Evolutionary conservation across 2,113 vertebrate genomes (phyloP).

Genomic region (Bos javanicus): DNA sequence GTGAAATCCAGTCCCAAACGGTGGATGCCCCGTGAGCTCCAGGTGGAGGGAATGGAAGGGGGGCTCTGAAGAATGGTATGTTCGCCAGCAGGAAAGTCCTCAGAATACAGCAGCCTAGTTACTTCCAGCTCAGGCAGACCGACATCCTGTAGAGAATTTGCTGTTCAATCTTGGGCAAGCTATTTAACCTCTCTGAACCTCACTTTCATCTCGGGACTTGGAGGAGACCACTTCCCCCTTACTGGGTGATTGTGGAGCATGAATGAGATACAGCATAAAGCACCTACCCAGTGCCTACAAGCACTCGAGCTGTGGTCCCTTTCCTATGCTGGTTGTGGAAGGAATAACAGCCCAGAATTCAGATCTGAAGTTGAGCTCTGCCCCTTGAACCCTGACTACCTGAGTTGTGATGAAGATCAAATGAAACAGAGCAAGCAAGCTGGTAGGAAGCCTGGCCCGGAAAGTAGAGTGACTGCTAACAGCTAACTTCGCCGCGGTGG

Average conservation of each 20-base stretch:
- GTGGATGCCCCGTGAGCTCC: too few species aligned
- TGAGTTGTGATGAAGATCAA: neutral
- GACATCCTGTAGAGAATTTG: neutral
- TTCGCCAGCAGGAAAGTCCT: neutral
- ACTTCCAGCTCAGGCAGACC: neutral
- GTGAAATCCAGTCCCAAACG: neutral
- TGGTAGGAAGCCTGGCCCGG: neutral
- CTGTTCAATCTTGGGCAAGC: neutral
- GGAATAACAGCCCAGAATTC: neutral
- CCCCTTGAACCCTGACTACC: neutral
- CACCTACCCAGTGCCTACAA: neutral
- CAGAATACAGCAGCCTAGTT: neutral
- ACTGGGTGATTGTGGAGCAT: neutral
- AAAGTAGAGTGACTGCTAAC: neutral
- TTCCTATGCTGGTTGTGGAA: neutral
- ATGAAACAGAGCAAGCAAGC: neutral
- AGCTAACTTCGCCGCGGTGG: accelerated
- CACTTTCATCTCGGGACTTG: neutral
- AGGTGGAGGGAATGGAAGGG: neutral
- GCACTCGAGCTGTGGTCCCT: neutral
- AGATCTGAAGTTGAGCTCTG: neutral
- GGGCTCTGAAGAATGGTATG: neutral
- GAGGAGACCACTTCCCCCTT: neutral
- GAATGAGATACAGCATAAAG: neutral
- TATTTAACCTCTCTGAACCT: neutral